Base-by-base conservation (phyloP, 2,888 invertebrate species). In the Drosophila emarginata region DNA sequence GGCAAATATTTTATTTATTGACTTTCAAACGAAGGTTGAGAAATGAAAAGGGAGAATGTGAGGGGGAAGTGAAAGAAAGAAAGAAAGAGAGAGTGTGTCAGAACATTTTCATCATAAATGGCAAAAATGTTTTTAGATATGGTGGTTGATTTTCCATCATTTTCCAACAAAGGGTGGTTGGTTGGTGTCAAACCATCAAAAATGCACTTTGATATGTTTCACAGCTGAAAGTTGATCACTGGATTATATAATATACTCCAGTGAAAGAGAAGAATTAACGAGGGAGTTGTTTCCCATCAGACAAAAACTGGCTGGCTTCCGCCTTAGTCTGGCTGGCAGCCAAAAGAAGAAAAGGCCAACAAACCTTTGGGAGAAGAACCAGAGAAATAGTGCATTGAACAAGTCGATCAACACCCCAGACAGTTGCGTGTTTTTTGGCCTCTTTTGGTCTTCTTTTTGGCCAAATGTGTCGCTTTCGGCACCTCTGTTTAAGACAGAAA, bases 1-100 rank as follows among this genome's bases (percentile, higher is more conserved):
- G 79, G 77, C 87, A 80, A 88, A 84, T 86, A 80, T 73, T 69
- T 83, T 83, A 86, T 83, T 88, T 83, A 83, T 86, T 86, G 83
- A 88, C 83, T 86, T 65, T 71, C 53, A 45, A 56, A 63, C 26
- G 37, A 50, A 9, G 32, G 23, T 21, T 11, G 18, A 18, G 45
- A 11, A 26, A 26, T 26, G 5, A 26, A 26, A 26, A 5, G 4
- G 18, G 4, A 54, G 59, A 14, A 26, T 23, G 23, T 23, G 11
- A 32, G 5, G 11, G 9, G 2, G 56, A 32, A n/a, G n/a, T n/a
- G n/a, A n/a, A n/a, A n/a, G n/a, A n/a, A n/a, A n/a, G n/a, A n/a
- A n/a, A n/a, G 60, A 14, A 7, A 14, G 50, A 1, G 50, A 36
- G 54, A 64, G 26, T 59, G 59, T 64, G 51, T 72, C 72, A 56